phyloP scores from a whole-genome alignment of 2,797 vertebrate genomes.

The Rhyacichthys aspro region DNA sequence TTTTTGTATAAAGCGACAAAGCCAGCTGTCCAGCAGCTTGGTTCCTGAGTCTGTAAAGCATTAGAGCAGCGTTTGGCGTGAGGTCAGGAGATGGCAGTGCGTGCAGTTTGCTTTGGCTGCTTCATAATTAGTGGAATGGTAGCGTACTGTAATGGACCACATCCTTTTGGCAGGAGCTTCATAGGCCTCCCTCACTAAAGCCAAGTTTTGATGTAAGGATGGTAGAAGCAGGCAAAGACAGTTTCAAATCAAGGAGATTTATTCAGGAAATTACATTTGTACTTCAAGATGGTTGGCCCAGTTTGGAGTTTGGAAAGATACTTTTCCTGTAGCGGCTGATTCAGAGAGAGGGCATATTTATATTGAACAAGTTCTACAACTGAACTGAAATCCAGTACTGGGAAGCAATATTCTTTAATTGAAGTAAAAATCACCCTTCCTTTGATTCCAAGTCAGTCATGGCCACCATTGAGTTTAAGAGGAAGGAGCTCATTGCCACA shows the following conservation, averaged over 20 bases:
- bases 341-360: slow-evolving; percentile 13
- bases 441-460: too few relatives aligned
- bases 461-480: too few relatives aligned
- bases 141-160: slow-evolving; percentile 91
- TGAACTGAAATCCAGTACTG: neutral
- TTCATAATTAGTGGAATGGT: slow-evolving; percentile 87
- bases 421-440: too few relatives aligned
- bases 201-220: slow-evolving; percentile 86
- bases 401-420: too few relatives aligned
- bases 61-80: slow-evolving; percentile 85
- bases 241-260: slow-evolving; percentile 87
- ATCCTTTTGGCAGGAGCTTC: slow-evolving; percentile 90
- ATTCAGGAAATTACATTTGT: slow-evolving; percentile 72
- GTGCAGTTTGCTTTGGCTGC: slow-evolving; percentile 88
- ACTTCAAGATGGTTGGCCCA: slow-evolving; percentile 43
- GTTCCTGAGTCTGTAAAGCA: slow-evolving; percentile 86
- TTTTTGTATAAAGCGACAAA: slow-evolving; percentile 67
- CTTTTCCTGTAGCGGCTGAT: slow-evolving; percentile 25
- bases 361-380: slow-evolving; percentile 16
- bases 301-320: slow-evolving; percentile 46
- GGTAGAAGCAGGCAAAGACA: slow-evolving; percentile 83
- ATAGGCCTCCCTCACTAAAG: slow-evolving; percentile 68
- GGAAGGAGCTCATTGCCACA: too few relatives aligned
- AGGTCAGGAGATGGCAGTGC: slow-evolving; percentile 86
- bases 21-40: slow-evolving; percentile 72